Evolutionary conservation across 2,888 invertebrate species (phyloP), one percentile per base, ranked within the genome.

Genomic region (Cremastinae sp.): DNA sequence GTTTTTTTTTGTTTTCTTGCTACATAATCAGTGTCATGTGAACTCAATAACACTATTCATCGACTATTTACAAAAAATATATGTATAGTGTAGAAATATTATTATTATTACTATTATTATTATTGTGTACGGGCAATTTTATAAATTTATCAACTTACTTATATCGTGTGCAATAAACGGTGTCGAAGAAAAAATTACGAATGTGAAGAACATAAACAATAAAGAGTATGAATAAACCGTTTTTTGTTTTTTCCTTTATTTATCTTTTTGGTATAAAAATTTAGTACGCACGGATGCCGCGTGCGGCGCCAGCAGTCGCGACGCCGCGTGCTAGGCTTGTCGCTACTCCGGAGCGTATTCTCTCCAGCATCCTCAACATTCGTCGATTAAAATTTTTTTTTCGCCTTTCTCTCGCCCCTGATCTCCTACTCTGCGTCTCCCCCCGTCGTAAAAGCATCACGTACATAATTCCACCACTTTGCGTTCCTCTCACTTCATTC

Each of bases 101-200:
- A 58, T n/a, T 22, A 59, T 59, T 58, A 68, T 37, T 51, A 68
- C 69, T n/a, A n/a, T n/a, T n/a, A n/a, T n/a, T n/a, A n/a, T n/a
- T n/a, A n/a, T n/a, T n/a, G n/a, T n/a, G 69, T 73, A 75, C 53
- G 62, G 72, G 72, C 76, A 76, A 73, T 76, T 76, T 76, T 76
- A 76, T 76, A 76, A 76, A 76, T 64, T 76, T 76, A 76, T 76
- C 68, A 73, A 76, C 69, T 72, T 68, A 72, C 71, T 62, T 72
- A 59, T 58, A 74, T 66, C 64, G 68, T 72, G 76, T 76, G 72
- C 76, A 73, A 76, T 76, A 74, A 76, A 76, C 64, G 68, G 76
- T 72, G 72, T 76, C 68, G 12, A 66, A 58, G n/a, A 58, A 72
- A 72, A 43, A 14, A 10, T 8, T 8, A 43, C 43, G 45, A 28